phyloP scores from a whole-genome alignment of 2,113 vertebrate species.

The Apus apus region DNA sequence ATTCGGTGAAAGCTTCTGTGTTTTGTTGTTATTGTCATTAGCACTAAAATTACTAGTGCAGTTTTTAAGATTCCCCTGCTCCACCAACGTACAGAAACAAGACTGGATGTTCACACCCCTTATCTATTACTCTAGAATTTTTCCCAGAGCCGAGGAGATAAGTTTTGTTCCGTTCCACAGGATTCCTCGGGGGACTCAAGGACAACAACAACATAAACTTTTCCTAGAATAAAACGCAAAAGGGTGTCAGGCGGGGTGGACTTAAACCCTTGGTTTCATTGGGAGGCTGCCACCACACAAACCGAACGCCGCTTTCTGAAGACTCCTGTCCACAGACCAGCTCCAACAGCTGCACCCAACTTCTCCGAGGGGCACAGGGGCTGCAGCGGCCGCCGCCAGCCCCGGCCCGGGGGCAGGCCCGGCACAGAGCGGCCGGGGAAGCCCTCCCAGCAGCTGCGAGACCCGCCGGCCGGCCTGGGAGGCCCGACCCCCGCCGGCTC shows the following conservation, averaged over 20 bases:
- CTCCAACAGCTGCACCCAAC: background rate
- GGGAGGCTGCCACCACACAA: background rate
- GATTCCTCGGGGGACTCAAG: background rate
- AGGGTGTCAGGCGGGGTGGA: rapidly evolving
- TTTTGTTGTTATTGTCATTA: background rate
- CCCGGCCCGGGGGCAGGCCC: background rate
- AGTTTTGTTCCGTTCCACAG: background rate
- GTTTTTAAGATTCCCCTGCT: background rate
- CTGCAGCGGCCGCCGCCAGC: background rate
- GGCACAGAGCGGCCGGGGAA: rapidly evolving
- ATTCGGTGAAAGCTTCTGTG: background rate
- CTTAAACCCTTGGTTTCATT: rapidly evolving
- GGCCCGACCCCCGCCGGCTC: too few species aligned
- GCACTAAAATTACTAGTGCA: background rate
- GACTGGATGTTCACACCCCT: background rate
- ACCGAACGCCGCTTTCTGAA: rapidly evolving
- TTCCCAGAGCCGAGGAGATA: background rate
- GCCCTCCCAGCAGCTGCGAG: background rate
- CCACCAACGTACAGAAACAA: background rate
- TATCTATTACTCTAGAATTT: background rate
- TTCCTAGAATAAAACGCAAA: rapidly evolving
- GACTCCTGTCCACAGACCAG: rapidly evolving
- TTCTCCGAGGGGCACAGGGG: background rate
- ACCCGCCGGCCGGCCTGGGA: too few species aligned
- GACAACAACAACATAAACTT: background rate